phyloP scores from a whole-genome alignment of 1,140 invertebrate species.

The Chironomus tepperi region DNA sequence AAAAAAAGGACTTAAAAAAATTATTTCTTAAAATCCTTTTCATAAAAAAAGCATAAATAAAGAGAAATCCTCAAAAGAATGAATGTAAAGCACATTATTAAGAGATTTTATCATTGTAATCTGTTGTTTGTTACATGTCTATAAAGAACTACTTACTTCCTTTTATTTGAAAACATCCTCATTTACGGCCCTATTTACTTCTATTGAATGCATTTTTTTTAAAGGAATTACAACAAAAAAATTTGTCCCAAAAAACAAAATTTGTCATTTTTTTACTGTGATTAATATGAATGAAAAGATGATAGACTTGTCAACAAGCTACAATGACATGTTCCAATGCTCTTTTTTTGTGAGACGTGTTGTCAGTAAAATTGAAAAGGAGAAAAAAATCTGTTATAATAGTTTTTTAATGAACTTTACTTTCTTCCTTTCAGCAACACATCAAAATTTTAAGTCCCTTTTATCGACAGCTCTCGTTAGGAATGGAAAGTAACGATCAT shows the following conservation, averaged over 20 bases:
- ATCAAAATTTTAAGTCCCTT: too few species aligned
- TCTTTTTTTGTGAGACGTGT: not conserved
- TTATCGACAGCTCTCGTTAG: too few species aligned
- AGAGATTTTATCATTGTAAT: slow-evolving; percentile 9
- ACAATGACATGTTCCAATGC: slow-evolving; percentile 6
- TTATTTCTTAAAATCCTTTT: not conserved
- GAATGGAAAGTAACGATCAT: too few species aligned
- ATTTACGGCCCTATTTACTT: not conserved
- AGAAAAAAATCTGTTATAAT: slow-evolving; percentile 5
- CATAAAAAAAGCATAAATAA: not conserved
- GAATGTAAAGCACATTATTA: not conserved
- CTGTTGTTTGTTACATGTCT: slow-evolving; percentile 2
- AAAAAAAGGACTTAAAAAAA: too few species aligned
- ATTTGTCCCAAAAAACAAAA: not conserved
- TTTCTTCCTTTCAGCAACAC: too few species aligned
- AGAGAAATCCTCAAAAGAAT: not conserved
- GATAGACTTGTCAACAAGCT: slow-evolving; percentile 20
- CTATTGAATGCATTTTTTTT: not conserved
- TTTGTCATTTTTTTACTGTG: slow-evolving; percentile 6
- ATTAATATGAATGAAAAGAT: slow-evolving; percentile 4
- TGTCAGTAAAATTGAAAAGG: not conserved
- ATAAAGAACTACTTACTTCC: slow-evolving; percentile 5
- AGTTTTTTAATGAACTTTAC: slow-evolving; percentile 16
- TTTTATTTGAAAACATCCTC: slow-evolving; percentile 16
- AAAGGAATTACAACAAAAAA: not conserved